Conservation (phyloP, 2,888 invertebrate species). For the Patella pellucida region DNA sequence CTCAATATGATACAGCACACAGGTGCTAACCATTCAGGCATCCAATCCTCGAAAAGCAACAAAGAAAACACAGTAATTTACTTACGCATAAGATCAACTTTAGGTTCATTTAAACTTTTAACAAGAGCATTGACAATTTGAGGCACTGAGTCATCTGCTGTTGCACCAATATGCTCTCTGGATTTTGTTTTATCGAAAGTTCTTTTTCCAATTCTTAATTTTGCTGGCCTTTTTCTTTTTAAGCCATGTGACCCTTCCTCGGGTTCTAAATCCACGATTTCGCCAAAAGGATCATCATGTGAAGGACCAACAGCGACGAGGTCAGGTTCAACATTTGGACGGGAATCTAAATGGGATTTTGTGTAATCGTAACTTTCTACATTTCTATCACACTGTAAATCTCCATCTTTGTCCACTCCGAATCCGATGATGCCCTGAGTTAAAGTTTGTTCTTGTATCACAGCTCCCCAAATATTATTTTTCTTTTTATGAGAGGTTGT, state of each 20-base stretch:
- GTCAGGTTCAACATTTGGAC: constrained; percentile 32
- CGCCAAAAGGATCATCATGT: constrained; percentile 42
- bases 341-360: constrained; percentile 44
- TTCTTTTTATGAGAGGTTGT: constrained; percentile 71
- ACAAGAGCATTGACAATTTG: constrained; percentile 43
- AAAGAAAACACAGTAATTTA: neutral
- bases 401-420: constrained; percentile 76
- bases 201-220: constrained; percentile 28
- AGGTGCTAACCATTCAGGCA: too few relatives aligned
- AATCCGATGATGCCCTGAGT: constrained; percentile 83
- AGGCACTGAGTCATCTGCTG: constrained; percentile 37
- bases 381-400: constrained; percentile 73
- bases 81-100: constrained; percentile 53
- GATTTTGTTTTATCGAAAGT: constrained; percentile 32
- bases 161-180: constrained; percentile 35
- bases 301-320: constrained; percentile 17
- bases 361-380: constrained; percentile 58
- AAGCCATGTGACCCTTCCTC: constrained; percentile 22
- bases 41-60: too few relatives aligned
- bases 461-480: constrained; percentile 84
- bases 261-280: constrained; percentile 36
- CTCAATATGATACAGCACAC: too few relatives aligned
- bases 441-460: constrained; percentile 83
- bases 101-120: constrained; percentile 46
- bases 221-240: constrained; percentile 35